phyloP scores from a whole-genome alignment of 2,797 vertebrate species.

The Columba guinea region DNA sequence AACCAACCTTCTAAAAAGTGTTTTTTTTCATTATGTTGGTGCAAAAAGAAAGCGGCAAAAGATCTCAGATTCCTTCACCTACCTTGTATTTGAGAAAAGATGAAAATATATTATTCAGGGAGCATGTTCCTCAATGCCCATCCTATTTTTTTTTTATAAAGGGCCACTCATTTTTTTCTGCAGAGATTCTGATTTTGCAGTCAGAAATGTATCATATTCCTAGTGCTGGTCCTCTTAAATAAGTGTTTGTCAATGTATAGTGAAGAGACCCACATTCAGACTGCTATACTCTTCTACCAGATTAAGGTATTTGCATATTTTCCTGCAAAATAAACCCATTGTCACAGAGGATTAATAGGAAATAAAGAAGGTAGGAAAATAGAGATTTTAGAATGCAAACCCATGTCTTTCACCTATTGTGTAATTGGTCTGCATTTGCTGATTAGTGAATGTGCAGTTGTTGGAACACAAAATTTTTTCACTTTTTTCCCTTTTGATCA shows the following conservation, averaged over 20 bases:
- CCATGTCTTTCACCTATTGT: constrained; percentile 55
- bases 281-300: constrained; percentile 33
- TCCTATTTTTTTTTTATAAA: neutral
- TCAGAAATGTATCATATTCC: neutral
- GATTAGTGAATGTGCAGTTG: constrained; percentile 40
- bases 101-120: neutral
- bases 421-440: constrained; percentile 47
- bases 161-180: neutral
- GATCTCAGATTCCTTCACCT: neutral
- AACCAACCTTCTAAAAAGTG: neutral
- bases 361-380: constrained; percentile 35
- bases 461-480: constrained; percentile 57
- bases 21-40: neutral
- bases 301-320: constrained; percentile 68
- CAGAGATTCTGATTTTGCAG: neutral
- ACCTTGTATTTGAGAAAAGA: neutral
- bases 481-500: neutral
- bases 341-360: constrained; percentile 56
- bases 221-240: constrained; percentile 8
- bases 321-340: constrained; percentile 58
- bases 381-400: constrained; percentile 28
- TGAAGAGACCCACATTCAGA: constrained; percentile 7
- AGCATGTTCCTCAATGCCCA: neutral
- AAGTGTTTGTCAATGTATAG: constrained; percentile 7
- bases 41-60: neutral